These are phyloP conservation scores for Lordiphosa mommai DNA, from an alignment of 1,140 invertebrate species.

Conservation along the genomic window DNA sequence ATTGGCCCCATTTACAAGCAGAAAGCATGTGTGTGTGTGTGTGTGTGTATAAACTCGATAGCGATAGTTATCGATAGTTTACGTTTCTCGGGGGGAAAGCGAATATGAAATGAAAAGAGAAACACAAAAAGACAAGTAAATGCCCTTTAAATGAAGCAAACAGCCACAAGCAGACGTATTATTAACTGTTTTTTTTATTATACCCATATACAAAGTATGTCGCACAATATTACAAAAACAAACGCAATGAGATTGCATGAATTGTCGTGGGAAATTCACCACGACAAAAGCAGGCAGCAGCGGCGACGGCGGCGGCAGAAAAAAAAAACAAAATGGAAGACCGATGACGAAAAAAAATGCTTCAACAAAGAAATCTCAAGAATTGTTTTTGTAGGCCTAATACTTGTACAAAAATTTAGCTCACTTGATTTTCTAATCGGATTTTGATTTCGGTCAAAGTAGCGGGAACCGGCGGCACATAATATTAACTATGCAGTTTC, in stretches of 20 bases:
- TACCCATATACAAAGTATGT: neutral
- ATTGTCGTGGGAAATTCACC: constrained; percentile 62
- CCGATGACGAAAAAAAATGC: constrained; percentile 63
- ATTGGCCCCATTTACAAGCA: constrained; percentile 6
- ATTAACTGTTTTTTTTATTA: constrained; percentile 3
- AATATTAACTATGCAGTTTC: neutral
- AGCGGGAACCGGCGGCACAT: neutral
- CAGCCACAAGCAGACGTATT: neutral
- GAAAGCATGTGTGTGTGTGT: constrained; percentile 17
- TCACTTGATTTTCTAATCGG: neutral
- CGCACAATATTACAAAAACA: constrained; percentile 13
- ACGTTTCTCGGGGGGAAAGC: neutral
- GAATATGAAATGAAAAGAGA: constrained; percentile 9
- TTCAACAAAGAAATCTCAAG: constrained; percentile 65
- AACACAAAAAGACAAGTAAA: constrained; percentile 3
- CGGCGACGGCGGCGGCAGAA: constrained; percentile 33
- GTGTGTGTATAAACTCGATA: constrained; percentile 6
- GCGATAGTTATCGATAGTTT: constrained; percentile 1
- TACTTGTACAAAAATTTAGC: constrained; percentile 8
- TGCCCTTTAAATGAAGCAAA: constrained; percentile 7
- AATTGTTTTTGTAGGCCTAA: constrained; percentile 40
- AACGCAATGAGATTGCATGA: constrained; percentile 57
- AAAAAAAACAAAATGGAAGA: constrained; percentile 74
- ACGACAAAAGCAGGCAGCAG: constrained; percentile 47
- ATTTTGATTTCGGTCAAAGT: constrained; percentile 17